These are phyloP conservation scores for Brachionus rubens DNA, from an alignment of 1,140 invertebrate genomes.

Conservation along the genomic window DNA sequence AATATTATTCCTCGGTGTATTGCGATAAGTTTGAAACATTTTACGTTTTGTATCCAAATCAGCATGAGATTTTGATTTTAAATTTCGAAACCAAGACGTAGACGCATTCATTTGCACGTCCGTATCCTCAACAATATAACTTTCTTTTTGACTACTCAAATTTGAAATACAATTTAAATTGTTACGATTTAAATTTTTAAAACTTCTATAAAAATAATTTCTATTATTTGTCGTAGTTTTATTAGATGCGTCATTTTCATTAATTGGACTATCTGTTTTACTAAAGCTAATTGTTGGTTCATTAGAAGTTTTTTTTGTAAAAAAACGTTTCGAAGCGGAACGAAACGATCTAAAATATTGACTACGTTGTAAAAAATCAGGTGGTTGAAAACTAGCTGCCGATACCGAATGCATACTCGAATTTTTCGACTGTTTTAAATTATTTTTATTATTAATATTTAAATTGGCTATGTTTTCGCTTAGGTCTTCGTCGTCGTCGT, in stretches of 20 bases:
- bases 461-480: not conserved
- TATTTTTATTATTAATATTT: too few relatives aligned
- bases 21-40: not conserved
- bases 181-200: conserved; percentile 29
- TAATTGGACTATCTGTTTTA: not conserved
- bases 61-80: conserved; percentile 18
- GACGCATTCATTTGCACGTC: not conserved
- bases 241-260: conserved; percentile 8
- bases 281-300: not conserved
- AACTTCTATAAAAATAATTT: conserved; percentile 42
- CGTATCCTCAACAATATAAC: not conserved
- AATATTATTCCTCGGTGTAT: not conserved
- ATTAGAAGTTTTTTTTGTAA: conserved; percentile 16
- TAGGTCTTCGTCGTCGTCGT: not conserved
- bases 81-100: not conserved
- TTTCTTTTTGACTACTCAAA: not conserved
- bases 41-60: not conserved
- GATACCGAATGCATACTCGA: conserved; percentile 24
- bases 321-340: conserved; percentile 45
- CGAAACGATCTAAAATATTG: conserved; percentile 45
- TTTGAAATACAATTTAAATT: conserved; percentile 30
- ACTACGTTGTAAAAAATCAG: conserved; percentile 18
- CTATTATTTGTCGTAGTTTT: conserved; percentile 3
- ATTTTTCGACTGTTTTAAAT: not conserved
- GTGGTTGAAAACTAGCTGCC: conserved; percentile 21